Conservation (phyloP, 2,797 vertebrate species). For the Neomorphus geoffroyi region DNA sequence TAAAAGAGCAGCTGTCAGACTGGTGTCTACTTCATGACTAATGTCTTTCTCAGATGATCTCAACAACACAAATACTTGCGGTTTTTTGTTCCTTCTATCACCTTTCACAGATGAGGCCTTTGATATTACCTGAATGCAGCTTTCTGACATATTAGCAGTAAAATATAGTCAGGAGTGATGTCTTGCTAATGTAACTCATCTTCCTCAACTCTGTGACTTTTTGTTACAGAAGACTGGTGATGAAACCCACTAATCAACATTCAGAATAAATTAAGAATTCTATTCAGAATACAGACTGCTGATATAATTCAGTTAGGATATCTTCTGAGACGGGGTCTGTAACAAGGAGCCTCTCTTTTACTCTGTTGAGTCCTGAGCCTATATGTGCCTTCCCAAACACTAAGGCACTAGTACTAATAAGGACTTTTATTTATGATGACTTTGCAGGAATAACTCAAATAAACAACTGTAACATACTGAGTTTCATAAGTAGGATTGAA, state of each 20-base stretch:
- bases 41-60: not conserved
- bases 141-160: not conserved
- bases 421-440: not conserved
- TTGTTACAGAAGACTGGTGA: not conserved
- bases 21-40: not conserved
- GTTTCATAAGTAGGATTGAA: not conserved
- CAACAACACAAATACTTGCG: not conserved
- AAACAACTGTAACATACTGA: not conserved
- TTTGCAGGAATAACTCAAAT: not conserved
- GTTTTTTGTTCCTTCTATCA: not conserved
- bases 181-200: not conserved
- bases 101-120: not conserved
- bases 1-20: not conserved
- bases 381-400: not conserved
- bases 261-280: not conserved
- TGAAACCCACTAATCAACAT: not conserved
- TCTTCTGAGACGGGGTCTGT: not conserved
- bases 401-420: not conserved
- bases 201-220: not conserved
- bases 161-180: not conserved
- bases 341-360: not conserved
- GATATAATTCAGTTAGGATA: not conserved
- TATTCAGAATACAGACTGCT: not conserved
- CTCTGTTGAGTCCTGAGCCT: not conserved
- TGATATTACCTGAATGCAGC: not conserved